Conservation (phyloP, 2,113 vertebrate genomes). For the Zingel zingel region DNA sequence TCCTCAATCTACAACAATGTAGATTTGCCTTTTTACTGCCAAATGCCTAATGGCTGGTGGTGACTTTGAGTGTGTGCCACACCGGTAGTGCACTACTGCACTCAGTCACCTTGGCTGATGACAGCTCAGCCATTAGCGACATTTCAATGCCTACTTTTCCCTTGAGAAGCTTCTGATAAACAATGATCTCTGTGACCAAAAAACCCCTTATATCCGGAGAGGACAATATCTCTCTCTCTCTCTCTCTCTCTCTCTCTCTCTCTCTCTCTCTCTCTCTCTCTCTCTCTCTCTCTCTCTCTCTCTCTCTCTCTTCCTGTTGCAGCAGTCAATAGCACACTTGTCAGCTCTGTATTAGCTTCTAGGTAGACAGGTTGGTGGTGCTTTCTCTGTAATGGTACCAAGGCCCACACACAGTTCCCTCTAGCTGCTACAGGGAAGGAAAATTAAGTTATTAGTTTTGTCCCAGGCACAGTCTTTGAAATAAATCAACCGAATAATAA, state of each 20-base stretch:
- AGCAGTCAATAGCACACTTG: slow-evolving; percentile 41
- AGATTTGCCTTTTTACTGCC: not conserved
- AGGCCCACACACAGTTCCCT: slow-evolving; percentile 34
- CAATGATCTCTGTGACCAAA: slow-evolving; percentile 61
- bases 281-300: not conserved
- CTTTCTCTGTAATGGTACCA: slow-evolving; percentile 41
- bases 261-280: slow-evolving; percentile 19
- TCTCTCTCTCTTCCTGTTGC: slow-evolving; percentile 28
- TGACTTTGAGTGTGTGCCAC: slow-evolving; percentile 30
- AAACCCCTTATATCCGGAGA: slow-evolving; percentile 9
- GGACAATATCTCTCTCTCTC: slow-evolving; percentile 26
- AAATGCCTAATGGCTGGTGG: slow-evolving; percentile 4
- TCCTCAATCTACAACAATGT: not conserved
- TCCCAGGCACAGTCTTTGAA: not conserved
- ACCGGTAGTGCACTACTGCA: slow-evolving; percentile 40
- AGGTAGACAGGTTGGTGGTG: slow-evolving; percentile 36
- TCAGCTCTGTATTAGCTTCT: slow-evolving; percentile 25
- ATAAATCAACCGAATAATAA: not conserved
- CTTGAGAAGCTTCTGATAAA: slow-evolving; percentile 45
- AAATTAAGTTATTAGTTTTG: slow-evolving; percentile 21
- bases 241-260: not conserved
- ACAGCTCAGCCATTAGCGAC: slow-evolving; percentile 49
- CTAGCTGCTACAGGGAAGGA: slow-evolving; percentile 28
- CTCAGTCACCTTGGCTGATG: slow-evolving; percentile 53
- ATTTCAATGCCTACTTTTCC: slow-evolving; percentile 38